Conservation (phyloP, 1,140 invertebrate genomes). For the Drosophila lowei region DNA sequence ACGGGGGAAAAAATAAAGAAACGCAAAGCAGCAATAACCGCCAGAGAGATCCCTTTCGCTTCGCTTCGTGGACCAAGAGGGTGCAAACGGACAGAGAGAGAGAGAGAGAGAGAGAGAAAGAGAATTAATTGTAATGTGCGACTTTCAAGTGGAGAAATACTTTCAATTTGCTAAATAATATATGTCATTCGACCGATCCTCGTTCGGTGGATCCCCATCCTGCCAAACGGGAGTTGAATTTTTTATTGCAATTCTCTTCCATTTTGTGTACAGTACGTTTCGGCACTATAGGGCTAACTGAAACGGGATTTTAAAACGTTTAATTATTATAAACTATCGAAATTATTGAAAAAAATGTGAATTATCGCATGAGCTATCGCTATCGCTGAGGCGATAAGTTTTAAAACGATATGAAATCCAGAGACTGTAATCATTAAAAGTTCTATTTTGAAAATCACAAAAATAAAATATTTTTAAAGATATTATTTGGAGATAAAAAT, state of each 20-base stretch:
- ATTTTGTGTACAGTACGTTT: constrained; percentile 52
- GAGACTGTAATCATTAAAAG: too few relatives aligned
- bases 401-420: not conserved
- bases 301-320: too few relatives aligned
- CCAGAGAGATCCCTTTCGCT: constrained; percentile 42
- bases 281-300: constrained; percentile 1
- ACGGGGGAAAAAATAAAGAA: constrained; percentile 9
- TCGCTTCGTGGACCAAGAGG: constrained; percentile 29
- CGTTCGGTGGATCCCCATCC: constrained; percentile 20
- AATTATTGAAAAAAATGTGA: too few relatives aligned
- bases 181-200: constrained; percentile 61
- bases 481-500: too few relatives aligned
- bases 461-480: too few relatives aligned
- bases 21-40: constrained; percentile 30
- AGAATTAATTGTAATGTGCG: constrained; percentile 74
- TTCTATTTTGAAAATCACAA: not conserved
- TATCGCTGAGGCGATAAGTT: not conserved
- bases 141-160: constrained; percentile 59
- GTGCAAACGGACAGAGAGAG: constrained; percentile 25
- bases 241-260: constrained; percentile 71
- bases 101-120: constrained; percentile 10
- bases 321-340: too few relatives aligned
- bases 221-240: constrained; percentile 74
- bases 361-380: too few relatives aligned
- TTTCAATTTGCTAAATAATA: constrained; percentile 79